Evolutionary conservation across 2,113 vertebrate species (phyloP), one percentile per base, ranked within the genome.

Genomic region (Synchiropus splendidus): DNA sequence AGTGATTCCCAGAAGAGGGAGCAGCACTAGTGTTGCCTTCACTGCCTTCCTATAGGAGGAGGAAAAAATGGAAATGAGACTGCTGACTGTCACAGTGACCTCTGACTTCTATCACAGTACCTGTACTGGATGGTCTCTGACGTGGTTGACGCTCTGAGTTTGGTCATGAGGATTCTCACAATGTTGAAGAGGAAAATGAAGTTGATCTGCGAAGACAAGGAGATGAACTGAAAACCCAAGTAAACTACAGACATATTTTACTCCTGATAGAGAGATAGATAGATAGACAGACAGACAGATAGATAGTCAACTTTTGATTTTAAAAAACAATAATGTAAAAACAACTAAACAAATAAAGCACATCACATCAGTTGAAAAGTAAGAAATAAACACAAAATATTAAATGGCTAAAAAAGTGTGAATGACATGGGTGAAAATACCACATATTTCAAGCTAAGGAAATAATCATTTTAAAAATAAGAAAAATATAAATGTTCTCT

Each of bases 151-250:
- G 92, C 92, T 57, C 91, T 82, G 31, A 97, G 89, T 59, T 97
- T 95, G 0, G 92, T 97, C 92, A 94, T 95, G 37, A 97, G 88
- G 67, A 97, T 97, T 40, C 92, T 85, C 55, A 97, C 92, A 0
- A 97, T 97, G 79, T 97, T 97, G 86, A 97, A 97, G 16, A 97
- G 86, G 82, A 97, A 97, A 56, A 93, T 92, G 59, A 95, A 97
- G 50, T 95, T 95, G 64, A 97, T 94, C 92, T 97, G 81, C 9
- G 67, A 9, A 12, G 39, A 12, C 4, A 31, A 27, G 2, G n/a
- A 11, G 35, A 45, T 18, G 18, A 14, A 27, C 4, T 27, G 21
- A 27, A 5, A 8, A 27, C 21, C 54, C 52, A 8, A 27, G 21
- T 27, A 27, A 27, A 5, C 21, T 27, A 27, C 4, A 27, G 8